Evolutionary conservation across 2,888 invertebrate species (phyloP), one percentile per base, ranked within the genome.

Genomic region (Drosophila parthenogenetica): DNA sequence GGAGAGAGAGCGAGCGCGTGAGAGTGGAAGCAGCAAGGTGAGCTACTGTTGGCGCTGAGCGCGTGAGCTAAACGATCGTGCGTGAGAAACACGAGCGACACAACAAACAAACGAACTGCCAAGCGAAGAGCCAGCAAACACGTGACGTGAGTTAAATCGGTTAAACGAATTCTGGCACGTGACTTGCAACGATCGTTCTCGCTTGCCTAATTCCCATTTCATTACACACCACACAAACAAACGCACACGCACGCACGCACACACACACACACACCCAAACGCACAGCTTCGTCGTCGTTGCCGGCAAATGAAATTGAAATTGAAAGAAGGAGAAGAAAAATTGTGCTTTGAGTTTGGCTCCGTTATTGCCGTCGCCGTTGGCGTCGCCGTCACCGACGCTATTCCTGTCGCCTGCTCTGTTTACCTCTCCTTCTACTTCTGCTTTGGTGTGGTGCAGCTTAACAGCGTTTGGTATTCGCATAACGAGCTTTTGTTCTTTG

Each of bases 401-500:
- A 8, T 29, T 29, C 29, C 29, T 29, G 29, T 29, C 29, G 29
- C 29, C 29, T 8, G 7, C 29, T 29, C 29, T 8, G 29, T 29
- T 8, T 29, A 2, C 29, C 29, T 29, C 29, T 29, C 2, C 29
- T 8, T 29, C 48, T 51, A 2, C 35, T 13, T 35, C 4, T 13
- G 3, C 11, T 35, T 45, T 57, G 37, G 43, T 55, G 39, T 35
- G 35, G 42, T 45, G 42, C 69, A 49, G 53, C 55, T 73, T 73
- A 69, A 35, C 68, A 43, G 54, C 62, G 19, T 54, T 66, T 75
- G 58, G 39, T 48, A 29, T 53, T 67, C 60, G 63, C 63, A 71
- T 81, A 81, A 73, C 67, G 69, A 81, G 81, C 81, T 82, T 84
- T 73, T 77, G 74, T 79, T 70, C 71, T 78, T 65, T 58, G 64